Evolutionary conservation across 2,888 invertebrate genomes (phyloP), one percentile per base, ranked within the genome.

Genomic region (Hemithea aestivaria): DNA sequence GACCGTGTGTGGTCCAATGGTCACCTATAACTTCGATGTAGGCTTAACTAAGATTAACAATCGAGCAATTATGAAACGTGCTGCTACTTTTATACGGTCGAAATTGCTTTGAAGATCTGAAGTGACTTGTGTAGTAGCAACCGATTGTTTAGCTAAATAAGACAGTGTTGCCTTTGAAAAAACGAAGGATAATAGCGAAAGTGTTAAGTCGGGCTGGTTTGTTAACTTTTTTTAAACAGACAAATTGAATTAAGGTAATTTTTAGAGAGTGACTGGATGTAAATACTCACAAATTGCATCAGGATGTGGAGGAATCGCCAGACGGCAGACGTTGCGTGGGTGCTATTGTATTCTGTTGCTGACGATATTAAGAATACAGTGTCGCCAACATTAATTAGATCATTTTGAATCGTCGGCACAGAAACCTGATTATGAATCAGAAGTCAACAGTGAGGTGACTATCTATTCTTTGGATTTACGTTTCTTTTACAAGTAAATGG

Each of bases 301-400:
- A 66, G 72, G 75, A 75, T 72, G 70, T 64, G 68, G 65, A 62
- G 59, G 63, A 62, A 60, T 56, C 56, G 56, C 60, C 83, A 85
- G 83, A 81, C 84, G 56, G 45, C 83, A 85, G 83, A 81, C 84
- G 56, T 45, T 62, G 82, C 77, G 85, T 85, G 81, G 85, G 85
- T 64, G 48, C 79, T 74, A 83, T 84, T 85, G 84, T 83, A 62
- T 73, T 75, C 61, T 54, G 60, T 64, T 66, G 72, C 66, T 73
- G 72, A 61, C 62, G 64, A 65, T 67, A 72, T 74, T 73, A 74
- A 70, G 68, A 66, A 66, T 66, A 58, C 67, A 63, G 62, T 65
- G 63, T 64, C 55, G 58, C 58, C 58, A 62, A 55, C 51, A 66
- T 72, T 69, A 76, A 76, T 76, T 69, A 66, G 66, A 66, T 59